Percentiles rank a stretch among this genome's conserved stretches.
Evolutionary conservation across 2,797 vertebrate species (phyloP).

Genomic region (Odontamblyopus rebecca): DNA sequence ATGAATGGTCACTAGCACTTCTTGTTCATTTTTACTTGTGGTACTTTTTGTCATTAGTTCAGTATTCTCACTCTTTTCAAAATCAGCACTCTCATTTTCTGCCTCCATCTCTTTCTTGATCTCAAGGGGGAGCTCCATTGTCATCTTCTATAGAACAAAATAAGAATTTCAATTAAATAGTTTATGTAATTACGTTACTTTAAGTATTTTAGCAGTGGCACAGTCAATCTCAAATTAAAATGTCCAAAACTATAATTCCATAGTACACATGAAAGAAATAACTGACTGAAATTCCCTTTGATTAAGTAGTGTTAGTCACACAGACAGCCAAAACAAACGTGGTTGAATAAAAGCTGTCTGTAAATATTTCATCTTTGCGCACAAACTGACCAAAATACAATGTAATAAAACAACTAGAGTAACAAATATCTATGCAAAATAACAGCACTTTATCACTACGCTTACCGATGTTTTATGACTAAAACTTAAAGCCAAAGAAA

Average conservation of each 20-base stretch:
- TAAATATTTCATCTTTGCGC: background rate
- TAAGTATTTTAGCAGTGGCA: background rate
- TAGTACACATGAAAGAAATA: too few relatives aligned
- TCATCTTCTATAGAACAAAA: background rate
- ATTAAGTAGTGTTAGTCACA: background rate
- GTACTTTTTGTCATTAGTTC: slow-evolving; percentile 73
- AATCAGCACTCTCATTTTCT: background rate
- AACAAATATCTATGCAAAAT: background rate
- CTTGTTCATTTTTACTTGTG: slow-evolving; percentile 50
- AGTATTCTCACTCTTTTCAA: slow-evolving; percentile 54
- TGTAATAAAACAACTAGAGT: background rate
- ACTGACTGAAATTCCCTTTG: background rate
- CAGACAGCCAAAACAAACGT: slow-evolving; percentile 55
- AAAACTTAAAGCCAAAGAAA: slow-evolving; percentile 8
- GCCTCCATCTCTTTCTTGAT: slow-evolving; percentile 14
- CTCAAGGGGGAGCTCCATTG: slow-evolving; percentile 16
- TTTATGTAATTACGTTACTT: background rate
- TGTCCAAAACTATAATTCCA: too few relatives aligned
- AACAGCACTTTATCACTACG: rapidly evolving
- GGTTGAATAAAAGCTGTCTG: slow-evolving; percentile 33
- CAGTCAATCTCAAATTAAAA: too few relatives aligned
- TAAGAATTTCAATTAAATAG: background rate
- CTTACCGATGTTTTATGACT: slow-evolving; percentile 41
- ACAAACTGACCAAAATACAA: background rate
- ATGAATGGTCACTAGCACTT: background rate